These are phyloP conservation scores for Resseliella maxima DNA, from an alignment of 2,888 invertebrate genomes.

Conservation along the genomic window DNA sequence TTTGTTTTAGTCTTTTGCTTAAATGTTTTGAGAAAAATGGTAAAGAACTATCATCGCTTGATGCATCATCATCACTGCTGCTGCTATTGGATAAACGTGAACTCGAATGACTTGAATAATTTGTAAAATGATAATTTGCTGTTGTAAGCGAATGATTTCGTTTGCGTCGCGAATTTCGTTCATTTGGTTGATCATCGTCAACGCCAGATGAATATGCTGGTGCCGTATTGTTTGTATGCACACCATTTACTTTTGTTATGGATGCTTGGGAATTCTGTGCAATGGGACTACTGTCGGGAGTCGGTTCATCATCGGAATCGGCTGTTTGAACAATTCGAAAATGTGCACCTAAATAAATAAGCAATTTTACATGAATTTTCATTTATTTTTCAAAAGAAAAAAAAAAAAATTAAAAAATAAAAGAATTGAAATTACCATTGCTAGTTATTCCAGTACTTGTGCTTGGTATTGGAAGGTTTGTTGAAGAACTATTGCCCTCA, in stretches of 20 bases:
- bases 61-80: constrained; percentile 61
- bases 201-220: constrained; percentile 43
- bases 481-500: constrained; percentile 36
- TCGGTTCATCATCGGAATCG: constrained; percentile 75
- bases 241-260: constrained; percentile 57
- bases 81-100: constrained; percentile 63
- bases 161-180: constrained; percentile 54
- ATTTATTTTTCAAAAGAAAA: neutral
- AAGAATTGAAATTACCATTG: constrained; percentile 60
- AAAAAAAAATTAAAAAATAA: neutral
- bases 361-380: too few relatives aligned
- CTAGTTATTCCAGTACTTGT: constrained; percentile 73
- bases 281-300: constrained; percentile 60
- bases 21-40: constrained; percentile 53
- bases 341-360: constrained; percentile 61
- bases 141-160: constrained; percentile 11
- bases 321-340: constrained; percentile 70
- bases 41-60: constrained; percentile 35
- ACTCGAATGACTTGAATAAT: constrained; percentile 63
- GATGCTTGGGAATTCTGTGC: neutral
- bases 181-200: constrained; percentile 49
- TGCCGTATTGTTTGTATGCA: constrained; percentile 55
- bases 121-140: neutral
- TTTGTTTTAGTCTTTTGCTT: constrained; percentile 45
- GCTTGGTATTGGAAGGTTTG: constrained; percentile 72